phyloP scores from a whole-genome alignment of 2,888 invertebrate species.

The Merodon equestris region DNA sequence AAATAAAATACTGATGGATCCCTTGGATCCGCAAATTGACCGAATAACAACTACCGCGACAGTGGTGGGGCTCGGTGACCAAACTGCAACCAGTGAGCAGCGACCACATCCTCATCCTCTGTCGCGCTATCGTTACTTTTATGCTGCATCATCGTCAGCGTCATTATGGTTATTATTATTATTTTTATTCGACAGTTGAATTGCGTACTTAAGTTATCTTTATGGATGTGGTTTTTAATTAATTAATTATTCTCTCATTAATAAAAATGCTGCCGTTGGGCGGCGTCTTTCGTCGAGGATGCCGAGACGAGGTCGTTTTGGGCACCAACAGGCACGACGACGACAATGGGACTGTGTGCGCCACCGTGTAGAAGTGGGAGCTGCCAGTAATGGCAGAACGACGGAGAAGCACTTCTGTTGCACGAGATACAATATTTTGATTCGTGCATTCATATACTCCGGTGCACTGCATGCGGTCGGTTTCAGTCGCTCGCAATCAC shows the following conservation, averaged over 20 bases:
- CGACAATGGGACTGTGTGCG: slow-evolving; percentile 50
- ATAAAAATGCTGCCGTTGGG: slow-evolving; percentile 59
- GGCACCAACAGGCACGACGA: slow-evolving; percentile 45
- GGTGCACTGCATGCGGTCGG: slow-evolving; percentile 64
- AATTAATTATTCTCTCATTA: slow-evolving; percentile 69
- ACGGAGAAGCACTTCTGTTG: slow-evolving; percentile 57
- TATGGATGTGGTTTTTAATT: slow-evolving; percentile 69
- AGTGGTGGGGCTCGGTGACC: not conserved
- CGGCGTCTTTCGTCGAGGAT: not conserved
- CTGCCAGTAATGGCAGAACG: slow-evolving; percentile 20
- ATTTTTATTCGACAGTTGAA: slow-evolving; percentile 67
- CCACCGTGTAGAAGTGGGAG: slow-evolving; percentile 42
- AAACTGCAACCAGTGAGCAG: no score
- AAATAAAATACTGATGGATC: slow-evolving; percentile 64
- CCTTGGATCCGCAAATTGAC: slow-evolving; percentile 51
- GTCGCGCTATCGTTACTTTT: not conserved
- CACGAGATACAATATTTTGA: slow-evolving; percentile 61
- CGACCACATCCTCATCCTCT: no score
- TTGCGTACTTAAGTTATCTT: slow-evolving; percentile 69
- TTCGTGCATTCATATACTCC: slow-evolving; percentile 48
- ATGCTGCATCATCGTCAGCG: slow-evolving; percentile 1
- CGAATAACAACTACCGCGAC: slow-evolving; percentile 13
- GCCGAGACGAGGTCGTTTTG: slow-evolving; percentile 40
- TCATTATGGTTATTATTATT: slow-evolving; percentile 62
- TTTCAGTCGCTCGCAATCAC: slow-evolving; percentile 54